Percentiles rank a stretch among this genome's conserved stretches.
Conservation (phyloP, 2,797 vertebrate genomes). For the Esox lucius region DNA sequence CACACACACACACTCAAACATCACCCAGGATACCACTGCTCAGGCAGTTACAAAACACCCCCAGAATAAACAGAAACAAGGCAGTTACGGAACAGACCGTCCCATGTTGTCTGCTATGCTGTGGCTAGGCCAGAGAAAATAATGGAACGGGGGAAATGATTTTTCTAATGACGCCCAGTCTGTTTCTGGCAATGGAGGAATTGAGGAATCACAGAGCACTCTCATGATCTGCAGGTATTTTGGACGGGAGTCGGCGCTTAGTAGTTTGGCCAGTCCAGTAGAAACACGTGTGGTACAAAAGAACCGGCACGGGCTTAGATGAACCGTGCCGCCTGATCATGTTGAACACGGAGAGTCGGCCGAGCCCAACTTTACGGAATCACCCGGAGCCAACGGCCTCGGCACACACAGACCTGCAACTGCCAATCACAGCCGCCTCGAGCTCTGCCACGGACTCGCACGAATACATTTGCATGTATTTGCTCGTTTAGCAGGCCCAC, state of each 20-base stretch:
- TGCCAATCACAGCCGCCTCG: constrained; percentile 82
- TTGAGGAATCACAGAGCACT: constrained; percentile 68
- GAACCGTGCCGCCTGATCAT: constrained; percentile 62
- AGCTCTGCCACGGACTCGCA: constrained; percentile 76
- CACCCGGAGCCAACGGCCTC: constrained; percentile 69
- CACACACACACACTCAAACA: background rate
- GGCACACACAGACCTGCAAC: constrained; percentile 74
- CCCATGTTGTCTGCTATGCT: constrained; percentile 3
- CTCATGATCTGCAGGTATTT: constrained; percentile 57
- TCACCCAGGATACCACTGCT: constrained; percentile 21
- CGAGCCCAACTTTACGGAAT: constrained; percentile 69
- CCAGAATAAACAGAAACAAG: constrained; percentile 73
- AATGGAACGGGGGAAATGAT: constrained; percentile 73
- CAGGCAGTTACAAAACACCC: constrained; percentile 65
- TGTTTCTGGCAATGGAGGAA: constrained; percentile 69
- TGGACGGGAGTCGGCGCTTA: constrained; percentile 38
- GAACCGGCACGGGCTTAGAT: constrained; percentile 59
- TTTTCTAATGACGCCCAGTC: constrained; percentile 77
- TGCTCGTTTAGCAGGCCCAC: constrained; percentile 78
- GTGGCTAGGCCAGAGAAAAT: constrained; percentile 36
- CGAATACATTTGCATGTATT: constrained; percentile 84
- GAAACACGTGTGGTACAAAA: constrained; percentile 2
- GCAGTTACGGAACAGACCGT: constrained; percentile 47
- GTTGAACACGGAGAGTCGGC: constrained; percentile 70
- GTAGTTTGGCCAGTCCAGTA: constrained; percentile 15